These are phyloP conservation scores for Dicrurus megarhynchus DNA, from an alignment of 2,113 vertebrate genomes.

Conservation along the genomic window DNA sequence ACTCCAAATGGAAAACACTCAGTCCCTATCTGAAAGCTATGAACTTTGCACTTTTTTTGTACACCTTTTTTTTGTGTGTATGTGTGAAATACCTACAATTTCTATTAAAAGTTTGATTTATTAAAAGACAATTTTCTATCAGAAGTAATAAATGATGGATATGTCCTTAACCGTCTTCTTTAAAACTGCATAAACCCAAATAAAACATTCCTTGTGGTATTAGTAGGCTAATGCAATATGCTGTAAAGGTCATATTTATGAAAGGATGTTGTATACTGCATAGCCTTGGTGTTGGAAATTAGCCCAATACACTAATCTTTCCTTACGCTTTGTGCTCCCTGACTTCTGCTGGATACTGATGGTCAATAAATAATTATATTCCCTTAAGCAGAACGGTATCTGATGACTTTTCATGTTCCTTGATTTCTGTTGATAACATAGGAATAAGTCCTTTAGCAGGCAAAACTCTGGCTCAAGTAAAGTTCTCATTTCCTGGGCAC, in stretches of 20 bases:
- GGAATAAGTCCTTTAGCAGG: not conserved
- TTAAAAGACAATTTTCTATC: not conserved
- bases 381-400: not conserved
- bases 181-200: not conserved
- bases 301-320: not conserved
- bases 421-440: not conserved
- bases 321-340: not conserved
- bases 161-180: not conserved
- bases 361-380: not conserved
- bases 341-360: not conserved
- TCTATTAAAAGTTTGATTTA: not conserved
- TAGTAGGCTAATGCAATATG: not conserved
- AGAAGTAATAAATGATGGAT: not conserved
- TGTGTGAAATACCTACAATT: not conserved
- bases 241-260: not conserved
- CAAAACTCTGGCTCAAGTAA: not conserved
- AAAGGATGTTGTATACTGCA: not conserved
- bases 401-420: not conserved
- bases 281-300: not conserved
- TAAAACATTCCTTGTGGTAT: not conserved
- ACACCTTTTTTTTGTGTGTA: not conserved
- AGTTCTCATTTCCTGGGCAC: not conserved
- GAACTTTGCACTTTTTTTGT: not conserved
- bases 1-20: not conserved
- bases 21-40: not conserved